Evolutionary conservation across 2,888 invertebrate genomes (phyloP), one percentile per base, ranked within the genome.

Genomic region (Melanotus villosus): DNA sequence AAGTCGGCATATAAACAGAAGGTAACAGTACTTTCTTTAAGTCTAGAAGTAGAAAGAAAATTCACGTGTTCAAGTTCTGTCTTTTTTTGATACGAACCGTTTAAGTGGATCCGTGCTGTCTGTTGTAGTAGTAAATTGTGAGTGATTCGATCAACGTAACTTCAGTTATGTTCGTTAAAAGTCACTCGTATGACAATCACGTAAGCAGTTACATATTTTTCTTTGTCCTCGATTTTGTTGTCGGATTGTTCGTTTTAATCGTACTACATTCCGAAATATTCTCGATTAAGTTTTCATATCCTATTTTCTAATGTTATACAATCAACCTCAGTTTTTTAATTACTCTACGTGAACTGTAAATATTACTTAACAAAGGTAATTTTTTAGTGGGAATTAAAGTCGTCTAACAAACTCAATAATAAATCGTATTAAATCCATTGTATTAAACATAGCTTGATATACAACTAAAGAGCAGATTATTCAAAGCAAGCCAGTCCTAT

Each of bases 151-250:
- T 62, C 19, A 45, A 23, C 36, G 47, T 41, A 64, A 64, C 56
- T 56, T 12, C 18, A 32, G n/a, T n/a, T 16, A 18, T 23, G 16
- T 52, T 68, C 57, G 47, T 67, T 67, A 62, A 58, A 64, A 32
- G 57, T 45, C 62, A 68, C 62, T 68, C 32, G 56, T 30, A 68
- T 63, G 63, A 50, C 38, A 58, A 58, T 38, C 68, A 68, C 68
- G 68, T 68, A 58, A 38, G 52, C 30, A 56, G 64, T 62, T 68
- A 62, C 62, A 62, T 56, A 68, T 68, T 58, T 68, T 58, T 58
- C 52, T 68, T 68, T 45, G 68, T 63, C 57, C 63, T 68, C 63
- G 68, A 68, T 68, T 64, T 64, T 30, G 36, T 38, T 30, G 57
- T 54, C 54, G n/a, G 54, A 52, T 23, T 26, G 57, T 47, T 47